Percentiles rank a stretch among this genome's conserved stretches.
phyloP scores from a whole-genome alignment of 1,140 invertebrate species.

The Radopholus similis region DNA sequence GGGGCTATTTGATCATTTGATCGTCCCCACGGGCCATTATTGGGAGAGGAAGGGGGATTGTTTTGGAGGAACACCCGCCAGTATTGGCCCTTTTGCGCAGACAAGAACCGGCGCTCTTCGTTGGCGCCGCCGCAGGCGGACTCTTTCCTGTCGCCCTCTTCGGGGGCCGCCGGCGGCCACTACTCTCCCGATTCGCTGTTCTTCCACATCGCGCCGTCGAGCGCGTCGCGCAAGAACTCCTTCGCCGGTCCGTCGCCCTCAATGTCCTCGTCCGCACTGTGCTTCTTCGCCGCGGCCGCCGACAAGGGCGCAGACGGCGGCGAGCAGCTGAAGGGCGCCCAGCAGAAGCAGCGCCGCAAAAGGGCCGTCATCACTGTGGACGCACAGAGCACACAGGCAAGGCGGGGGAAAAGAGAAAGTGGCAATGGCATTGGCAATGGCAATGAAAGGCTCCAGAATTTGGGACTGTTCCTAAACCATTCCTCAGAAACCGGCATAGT shows the following conservation, averaged over 20 bases:
- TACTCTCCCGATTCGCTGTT: background rate
- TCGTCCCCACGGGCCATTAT: too few relatives aligned
- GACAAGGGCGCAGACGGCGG: background rate
- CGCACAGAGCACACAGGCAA: conserved; percentile 30
- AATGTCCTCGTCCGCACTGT: background rate
- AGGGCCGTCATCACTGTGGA: conserved; percentile 38
- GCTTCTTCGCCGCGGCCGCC: background rate
- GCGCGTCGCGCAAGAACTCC: background rate
- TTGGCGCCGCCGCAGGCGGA: background rate
- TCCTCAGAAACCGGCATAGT: too few relatives aligned
- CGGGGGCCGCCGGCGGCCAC: background rate
- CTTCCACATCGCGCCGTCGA: background rate
- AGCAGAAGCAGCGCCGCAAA: background rate
- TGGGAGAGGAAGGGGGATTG: too few relatives aligned
- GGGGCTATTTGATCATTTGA: too few relatives aligned
- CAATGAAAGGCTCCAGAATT: too few relatives aligned
- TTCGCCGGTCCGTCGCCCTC: background rate
- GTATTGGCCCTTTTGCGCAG: too few relatives aligned
- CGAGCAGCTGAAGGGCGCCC: background rate
- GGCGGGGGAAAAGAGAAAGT: background rate
- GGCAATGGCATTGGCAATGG: background rate
- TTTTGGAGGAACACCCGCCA: too few relatives aligned
- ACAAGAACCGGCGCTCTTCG: background rate
- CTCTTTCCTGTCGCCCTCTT: background rate
- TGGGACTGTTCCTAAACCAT: too few relatives aligned